Evolutionary conservation across 53 echinoderm and acorn worm genomes (phyloP), one percentile per base, ranked within the genome.

Genomic region (Actinopyga echinites): DNA sequence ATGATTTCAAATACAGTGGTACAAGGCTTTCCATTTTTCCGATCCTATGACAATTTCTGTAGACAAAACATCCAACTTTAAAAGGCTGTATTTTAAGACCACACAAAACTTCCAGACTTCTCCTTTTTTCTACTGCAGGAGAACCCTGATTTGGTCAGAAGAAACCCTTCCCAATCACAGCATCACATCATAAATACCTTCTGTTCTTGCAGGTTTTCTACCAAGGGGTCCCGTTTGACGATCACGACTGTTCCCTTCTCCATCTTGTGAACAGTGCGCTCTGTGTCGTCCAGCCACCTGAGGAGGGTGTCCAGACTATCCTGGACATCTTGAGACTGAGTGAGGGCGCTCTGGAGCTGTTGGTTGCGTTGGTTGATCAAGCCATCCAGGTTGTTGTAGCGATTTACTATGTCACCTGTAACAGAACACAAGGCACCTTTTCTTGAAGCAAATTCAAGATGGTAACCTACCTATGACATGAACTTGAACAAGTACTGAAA

Each of bases 171-270:
- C 15, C 49, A 15, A 6, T 17, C 13, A 0, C 49, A 15, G 49
- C 13, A 15, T 49, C 40, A 63, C 2, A 31, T 40, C 5, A n/a
- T 44, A 0, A 68, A 22, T 37, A 96, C 96, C 93, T 96, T 96
- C 62, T 96, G 93, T 66, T 93, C 90, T 83, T 96, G 96, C 26
- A 91, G 58, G 83, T 93, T 96, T 59, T 93, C 96, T 19, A 93
- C 91, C 80, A 96, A 80, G 2, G 96, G 93, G 64, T 93, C 96
- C 7, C 87, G 45, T 84, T 95, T 99, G 64, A 89, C 88, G 29
- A 92, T 86, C 42, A 94, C 57, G 49, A 99, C 87, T 0, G 94
- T 94, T 23, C 94, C 99, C 79, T 99, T 99, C 86, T 94, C 94
- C 86, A 99, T 89, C 68, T 89, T 90, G 80, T 90, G 92, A 21